Percentiles rank a stretch among this genome's conserved stretches.
Evolutionary conservation across 2,797 vertebrate genomes (phyloP).

Genomic region (Dallia pectoralis): DNA sequence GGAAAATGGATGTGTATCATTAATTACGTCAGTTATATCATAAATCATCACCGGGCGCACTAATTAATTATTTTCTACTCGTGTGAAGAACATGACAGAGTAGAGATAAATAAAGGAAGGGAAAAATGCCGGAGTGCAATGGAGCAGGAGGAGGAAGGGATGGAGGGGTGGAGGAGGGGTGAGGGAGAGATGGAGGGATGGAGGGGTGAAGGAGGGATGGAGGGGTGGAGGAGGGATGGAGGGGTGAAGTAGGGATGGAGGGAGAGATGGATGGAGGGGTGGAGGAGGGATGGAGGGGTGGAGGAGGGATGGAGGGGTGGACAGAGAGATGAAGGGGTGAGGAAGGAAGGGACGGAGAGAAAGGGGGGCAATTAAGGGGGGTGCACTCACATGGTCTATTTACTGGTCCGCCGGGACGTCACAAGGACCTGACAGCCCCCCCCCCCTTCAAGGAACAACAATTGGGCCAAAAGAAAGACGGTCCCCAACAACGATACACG

Average conservation of each 20-base stretch:
- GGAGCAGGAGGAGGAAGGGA: conserved; percentile 53
- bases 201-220: conserved; percentile 36
- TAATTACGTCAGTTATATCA: conserved; percentile 97
- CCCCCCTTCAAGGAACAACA: conserved; percentile 61
- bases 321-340: conserved; percentile 52
- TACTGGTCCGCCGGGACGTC: conserved; percentile 75
- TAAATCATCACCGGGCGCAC: conserved; percentile 91
- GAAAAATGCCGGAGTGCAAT: conserved; percentile 66
- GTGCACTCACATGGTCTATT: conserved; percentile 76
- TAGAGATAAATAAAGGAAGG: conserved; percentile 83
- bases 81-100: conserved; percentile 87
- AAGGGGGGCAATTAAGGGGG: too few species aligned
- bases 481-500: conserved; percentile 42
- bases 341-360: conserved; percentile 26
- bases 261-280: conserved; percentile 52
- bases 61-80: conserved; percentile 96
- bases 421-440: conserved; percentile 69
- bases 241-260: conserved; percentile 32
- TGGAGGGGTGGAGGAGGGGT: conserved; percentile 45
- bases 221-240: conserved; percentile 60
- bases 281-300: conserved; percentile 49
- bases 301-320: conserved; percentile 55
- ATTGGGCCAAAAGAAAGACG: conserved; percentile 68
- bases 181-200: conserved; percentile 59
- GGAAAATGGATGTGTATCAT: conserved; percentile 95